A percentile compares a stretch with the other conserved stretches of the same genome.
These are phyloP conservation scores for Pyralis farinalis DNA, from an alignment of 2,888 invertebrate genomes.

Conservation along the genomic window DNA sequence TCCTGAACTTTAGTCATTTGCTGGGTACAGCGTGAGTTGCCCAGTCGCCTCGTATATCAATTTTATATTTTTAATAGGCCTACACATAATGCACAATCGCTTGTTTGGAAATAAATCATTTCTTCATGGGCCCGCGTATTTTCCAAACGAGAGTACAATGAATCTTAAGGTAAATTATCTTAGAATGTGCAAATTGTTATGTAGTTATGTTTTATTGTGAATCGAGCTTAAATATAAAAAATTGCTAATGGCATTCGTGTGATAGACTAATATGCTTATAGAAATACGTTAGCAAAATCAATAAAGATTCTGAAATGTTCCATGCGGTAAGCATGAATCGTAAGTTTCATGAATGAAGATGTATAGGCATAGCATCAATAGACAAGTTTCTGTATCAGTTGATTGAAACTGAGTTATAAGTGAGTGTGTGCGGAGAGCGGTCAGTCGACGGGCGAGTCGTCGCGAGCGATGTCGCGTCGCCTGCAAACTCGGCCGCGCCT, in stretches of 20 bases:
- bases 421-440: slow-evolving; percentile 44
- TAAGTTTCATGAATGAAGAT: slow-evolving; percentile 45
- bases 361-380: slow-evolving; percentile 23
- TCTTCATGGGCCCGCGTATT: not conserved
- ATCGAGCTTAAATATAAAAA: too few relatives aligned
- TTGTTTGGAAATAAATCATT: slow-evolving; percentile 2
- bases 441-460: slow-evolving; percentile 60
- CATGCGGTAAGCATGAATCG: slow-evolving; percentile 27
- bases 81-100: not conserved
- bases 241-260: too few relatives aligned
- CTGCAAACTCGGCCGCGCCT: slow-evolving; percentile 60
- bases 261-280: too few relatives aligned
- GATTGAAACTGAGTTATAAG: slow-evolving; percentile 44
- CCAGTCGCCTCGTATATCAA: too few relatives aligned
- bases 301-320: too few relatives aligned
- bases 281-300: too few relatives aligned
- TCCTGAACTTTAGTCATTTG: too few relatives aligned
- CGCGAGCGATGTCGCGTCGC: slow-evolving; percentile 69
- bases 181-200: too few relatives aligned
- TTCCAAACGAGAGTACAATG: not conserved
- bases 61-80: too few relatives aligned
- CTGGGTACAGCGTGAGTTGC: too few relatives aligned
- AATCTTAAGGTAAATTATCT: too few relatives aligned
- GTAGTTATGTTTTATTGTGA: too few relatives aligned
- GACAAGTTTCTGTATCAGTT: slow-evolving; percentile 50